Conservation (phyloP, 2,113 vertebrate genomes). For the Triplophysa dalaica region DNA sequence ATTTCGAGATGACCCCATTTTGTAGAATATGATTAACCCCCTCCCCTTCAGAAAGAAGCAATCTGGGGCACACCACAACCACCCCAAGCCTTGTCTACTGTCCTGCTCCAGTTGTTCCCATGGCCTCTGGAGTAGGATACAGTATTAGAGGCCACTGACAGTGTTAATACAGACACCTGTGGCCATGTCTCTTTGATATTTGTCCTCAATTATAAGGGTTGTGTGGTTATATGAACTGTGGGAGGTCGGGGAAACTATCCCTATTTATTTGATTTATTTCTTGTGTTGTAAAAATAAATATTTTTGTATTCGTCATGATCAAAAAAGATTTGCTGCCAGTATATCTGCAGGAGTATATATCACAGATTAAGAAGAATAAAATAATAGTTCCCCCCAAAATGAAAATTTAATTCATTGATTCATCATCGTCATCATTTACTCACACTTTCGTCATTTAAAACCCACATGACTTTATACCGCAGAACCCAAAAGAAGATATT, state of each 20-base stretch:
- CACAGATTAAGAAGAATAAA: too few relatives aligned
- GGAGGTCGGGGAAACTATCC: conserved; percentile 13
- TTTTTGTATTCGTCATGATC: conserved; percentile 1
- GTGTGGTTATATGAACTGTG: not conserved
- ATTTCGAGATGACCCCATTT: conserved; percentile 48
- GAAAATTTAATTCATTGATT: too few relatives aligned
- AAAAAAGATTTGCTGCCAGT: not conserved
- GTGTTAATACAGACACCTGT: conserved; percentile 15
- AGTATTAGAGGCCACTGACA: conserved; percentile 17
- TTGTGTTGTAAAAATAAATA: not conserved
- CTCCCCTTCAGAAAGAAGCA: conserved; percentile 35
- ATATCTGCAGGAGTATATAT: not conserved
- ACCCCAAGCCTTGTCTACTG: conserved; percentile 44
- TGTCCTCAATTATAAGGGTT: not conserved
- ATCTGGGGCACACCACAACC: conserved; percentile 50
- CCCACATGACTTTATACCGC: too few relatives aligned
- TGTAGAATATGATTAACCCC: conserved; percentile 41
- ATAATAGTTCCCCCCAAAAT: too few relatives aligned
- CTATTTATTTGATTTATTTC: not conserved
- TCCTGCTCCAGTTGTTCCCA: conserved; percentile 52
- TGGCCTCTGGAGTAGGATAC: conserved; percentile 33
- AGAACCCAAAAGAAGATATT: too few relatives aligned
- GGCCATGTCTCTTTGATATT: conserved; percentile 12
- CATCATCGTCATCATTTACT: too few relatives aligned
- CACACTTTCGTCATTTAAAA: too few relatives aligned